Base-by-base conservation (phyloP, 2,888 invertebrate species). In the Eustalomyia histrio region DNA sequence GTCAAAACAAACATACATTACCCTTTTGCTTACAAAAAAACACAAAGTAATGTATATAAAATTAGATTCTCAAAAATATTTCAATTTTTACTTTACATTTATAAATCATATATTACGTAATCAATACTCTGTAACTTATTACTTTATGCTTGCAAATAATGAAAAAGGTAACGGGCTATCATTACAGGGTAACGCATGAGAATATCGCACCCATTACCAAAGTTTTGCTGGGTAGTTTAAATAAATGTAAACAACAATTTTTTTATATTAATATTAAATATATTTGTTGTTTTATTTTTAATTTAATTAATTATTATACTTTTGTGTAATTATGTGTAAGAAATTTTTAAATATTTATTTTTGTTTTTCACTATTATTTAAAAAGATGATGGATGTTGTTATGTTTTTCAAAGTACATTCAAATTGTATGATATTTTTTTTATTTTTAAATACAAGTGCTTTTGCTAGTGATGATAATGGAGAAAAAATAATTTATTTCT, bases 321-420 rank as follows among this genome's bases (percentile, higher is more conserved):
- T 35, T 35, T 65, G 60, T 71, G 53, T 71, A 61, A 61, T 76
- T 63, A 68, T 64, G 50, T 65, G 58, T 58, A 68, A 58, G 72
- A 80, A 64, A 80, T 73, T 69, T 68, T 68, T 43, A 67, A 78
- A 53, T 72, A n/a, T 16, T 57, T 47, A 24, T 39, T n/a, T n/a
- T n/a, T n/a, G n/a, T 47, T 29, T 21, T 50, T 53, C 17, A 21
- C 33, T 9, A 21, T 61, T 53, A 14, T 18, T 58, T 52, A 39
- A 52, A 55, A 18, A 60, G 29, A 64, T 65, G 43, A 78, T 60
- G 29, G 2, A 21, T 21, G 21, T 29, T 29, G 29, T 6, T 7
- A 29, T 29, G 29, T 29, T 29, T 29, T 43, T 74, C 55, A 14
- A 39, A 43, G 2, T 60, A 33, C 21, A 71, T 33, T 64, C 43